Conservation (phyloP, 2,888 invertebrate species). For the Meandrusa payeni region DNA sequence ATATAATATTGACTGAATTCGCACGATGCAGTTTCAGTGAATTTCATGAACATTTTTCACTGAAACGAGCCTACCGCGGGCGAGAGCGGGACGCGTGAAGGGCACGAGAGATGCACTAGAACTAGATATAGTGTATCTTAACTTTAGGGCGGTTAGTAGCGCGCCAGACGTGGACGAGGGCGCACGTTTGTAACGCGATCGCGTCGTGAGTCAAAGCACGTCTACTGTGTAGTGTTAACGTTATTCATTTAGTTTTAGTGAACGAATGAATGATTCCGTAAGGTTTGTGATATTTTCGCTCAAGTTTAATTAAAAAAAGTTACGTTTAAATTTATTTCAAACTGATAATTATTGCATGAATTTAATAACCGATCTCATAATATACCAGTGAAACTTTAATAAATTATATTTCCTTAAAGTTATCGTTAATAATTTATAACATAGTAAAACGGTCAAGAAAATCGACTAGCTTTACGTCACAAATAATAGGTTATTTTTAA, state of each 20-base stretch:
- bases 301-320: too few relatives aligned
- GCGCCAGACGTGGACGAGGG: constrained; percentile 53
- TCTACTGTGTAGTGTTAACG: constrained; percentile 32
- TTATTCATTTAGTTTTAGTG: constrained; percentile 29
- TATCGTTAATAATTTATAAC: too few relatives aligned
- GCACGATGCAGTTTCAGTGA: constrained; percentile 25
- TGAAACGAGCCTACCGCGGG: constrained; percentile 51
- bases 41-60: constrained; percentile 32
- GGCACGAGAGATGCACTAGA: constrained; percentile 59
- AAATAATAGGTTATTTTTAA: too few relatives aligned
- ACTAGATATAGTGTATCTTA: constrained; percentile 39
- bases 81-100: constrained; percentile 41
- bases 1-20: not conserved
- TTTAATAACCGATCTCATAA: too few relatives aligned
- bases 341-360: too few relatives aligned
- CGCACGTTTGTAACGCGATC: constrained; percentile 42
- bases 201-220: constrained; percentile 35
- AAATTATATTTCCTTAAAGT: too few relatives aligned
- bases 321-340: too few relatives aligned
- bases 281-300: constrained; percentile 33
- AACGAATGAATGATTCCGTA: constrained; percentile 31
- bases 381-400: too few relatives aligned
- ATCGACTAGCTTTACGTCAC: too few relatives aligned
- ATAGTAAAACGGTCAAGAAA: too few relatives aligned
- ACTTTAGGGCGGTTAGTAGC: constrained; percentile 56